Percentiles rank a stretch among this genome's conserved stretches.
Evolutionary conservation across 2,113 vertebrate species (phyloP).

Genomic region (chimpanzee (Pan troglodytes)): NHGRI_mPanTro3-v2.1_pri NC_072410.2:116972501-116973000

Average conservation of each 20-base stretch:
- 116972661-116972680: background rate
- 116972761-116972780: background rate
- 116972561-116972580: background rate
- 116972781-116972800: no score
- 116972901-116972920: background rate
- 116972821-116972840: background rate
- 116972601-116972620: background rate
- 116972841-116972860: no score
- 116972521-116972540: background rate
- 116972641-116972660: background rate
- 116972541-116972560: background rate
- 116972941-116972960: background rate
- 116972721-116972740: no score
- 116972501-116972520: background rate
- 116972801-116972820: background rate
- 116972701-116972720: background rate
- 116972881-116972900: background rate
- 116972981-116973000: background rate
- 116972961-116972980: background rate
- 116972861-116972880: background rate
- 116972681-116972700: background rate
- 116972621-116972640: background rate
- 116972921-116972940: no score
- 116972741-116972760: background rate
- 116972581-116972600: background rate